Base-by-base conservation (phyloP, 2,888 invertebrate species). In the Bhutanitis thaidina region DNA sequence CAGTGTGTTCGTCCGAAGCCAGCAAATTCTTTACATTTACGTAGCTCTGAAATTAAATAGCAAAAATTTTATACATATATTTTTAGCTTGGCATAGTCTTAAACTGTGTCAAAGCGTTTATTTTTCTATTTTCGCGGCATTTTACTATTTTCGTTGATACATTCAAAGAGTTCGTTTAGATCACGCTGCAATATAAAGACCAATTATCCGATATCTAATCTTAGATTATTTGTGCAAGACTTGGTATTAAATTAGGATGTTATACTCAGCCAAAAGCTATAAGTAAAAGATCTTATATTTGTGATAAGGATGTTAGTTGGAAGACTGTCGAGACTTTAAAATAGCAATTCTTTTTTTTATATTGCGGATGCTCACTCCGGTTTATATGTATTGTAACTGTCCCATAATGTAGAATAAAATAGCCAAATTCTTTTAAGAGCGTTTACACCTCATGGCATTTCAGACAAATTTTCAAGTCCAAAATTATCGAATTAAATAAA, bases 191-290 rank as follows among this genome's bases (percentile, higher is more conserved):
- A 32, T 35, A 40, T 48, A 40, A 48, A 48, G 35, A 40, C 5
- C 34, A 27, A 41, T 32, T 20, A 32, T 43, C 37, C 14, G 43
- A 49, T 37, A 8, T 49, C 37, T 49, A 43, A 49, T 49, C 10
- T 27, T 43, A 36, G 49, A 49, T 37, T 43, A 30, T 15, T 43
- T 43, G 32, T 35, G 39, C 32, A 35, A 48, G 9, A 25, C n/a
- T 12, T 34, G 4, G 16, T 8, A 27, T 35, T 35, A n/a, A 40
- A 39, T 34, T 39, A 14, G 34, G 34, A 4, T 25, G 37, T 39
- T 39, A 25, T 46, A 20, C 46, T 38, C 38, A 15, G 45, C 29
- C 45, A 45, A 30, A 45, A 29, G 37, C n/a, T 37, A 12, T 25
- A 25, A 25, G 25, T 20, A 13, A 15, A 4, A 8, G 37, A 45